phyloP scores from a whole-genome alignment of 2,888 invertebrate species.

The Drosophila maculinotata region DNA sequence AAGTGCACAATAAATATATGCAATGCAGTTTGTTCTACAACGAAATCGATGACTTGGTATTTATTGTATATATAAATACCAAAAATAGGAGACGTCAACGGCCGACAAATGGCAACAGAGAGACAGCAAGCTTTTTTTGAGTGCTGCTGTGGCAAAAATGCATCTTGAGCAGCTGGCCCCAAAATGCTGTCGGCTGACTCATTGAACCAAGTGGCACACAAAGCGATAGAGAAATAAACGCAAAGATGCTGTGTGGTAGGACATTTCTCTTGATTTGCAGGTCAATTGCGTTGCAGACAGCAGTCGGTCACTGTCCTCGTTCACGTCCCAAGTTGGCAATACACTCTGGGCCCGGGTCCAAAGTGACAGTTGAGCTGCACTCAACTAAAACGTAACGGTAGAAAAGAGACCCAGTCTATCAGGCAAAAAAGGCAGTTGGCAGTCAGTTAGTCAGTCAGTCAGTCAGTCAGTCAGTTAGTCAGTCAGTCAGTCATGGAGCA shows the following conservation, averaged over 20 bases:
- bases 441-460: constrained; percentile 30
- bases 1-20: constrained; percentile 1
- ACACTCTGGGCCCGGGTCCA: constrained; percentile 29
- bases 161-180: constrained; percentile 15
- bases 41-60: neutral
- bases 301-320: constrained; percentile 52
- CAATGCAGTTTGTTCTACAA: neutral
- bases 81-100: constrained; percentile 28
- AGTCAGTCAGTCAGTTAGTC: constrained; percentile 23
- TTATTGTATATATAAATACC: constrained; percentile 7
- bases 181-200: constrained; percentile 31
- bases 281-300: constrained; percentile 64
- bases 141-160: neutral
- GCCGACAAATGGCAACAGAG: constrained; percentile 21
- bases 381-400: constrained; percentile 64
- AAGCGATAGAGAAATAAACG: constrained; percentile 5
- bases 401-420: constrained; percentile 53
- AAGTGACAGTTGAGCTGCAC: constrained; percentile 62
- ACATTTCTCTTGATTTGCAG: constrained; percentile 56
- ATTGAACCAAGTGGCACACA: constrained; percentile 33
- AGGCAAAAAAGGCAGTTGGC: constrained; percentile 31
- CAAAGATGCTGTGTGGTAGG: constrained; percentile 30
- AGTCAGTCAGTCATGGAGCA: constrained; percentile 40
- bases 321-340: constrained; percentile 38
- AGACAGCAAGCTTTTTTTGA: constrained; percentile 15